These are phyloP conservation scores for Hololepta plana DNA, from an alignment of 2,888 invertebrate genomes.

Conservation along the genomic window DNA sequence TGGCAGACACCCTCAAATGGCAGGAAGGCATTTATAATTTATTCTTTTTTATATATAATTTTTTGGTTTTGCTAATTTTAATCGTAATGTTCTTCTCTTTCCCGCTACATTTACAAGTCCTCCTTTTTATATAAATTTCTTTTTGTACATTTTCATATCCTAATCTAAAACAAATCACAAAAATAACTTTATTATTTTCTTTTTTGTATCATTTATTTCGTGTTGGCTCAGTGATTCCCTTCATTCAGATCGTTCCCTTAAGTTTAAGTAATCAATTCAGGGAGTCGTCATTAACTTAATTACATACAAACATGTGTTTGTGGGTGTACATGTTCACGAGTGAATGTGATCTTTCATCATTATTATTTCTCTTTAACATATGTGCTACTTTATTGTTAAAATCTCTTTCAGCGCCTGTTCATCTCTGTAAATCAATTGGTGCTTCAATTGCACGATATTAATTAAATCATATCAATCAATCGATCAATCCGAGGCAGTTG, in stretches of 20 bases:
- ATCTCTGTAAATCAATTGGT: too few relatives aligned
- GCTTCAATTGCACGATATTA: conserved; percentile 15
- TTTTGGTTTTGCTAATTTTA: background rate
- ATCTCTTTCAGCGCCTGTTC: too few relatives aligned
- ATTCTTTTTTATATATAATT: conserved; percentile 27
- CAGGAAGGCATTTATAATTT: conserved; percentile 43
- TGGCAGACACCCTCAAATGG: conserved; percentile 40
- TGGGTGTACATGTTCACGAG: too few relatives aligned
- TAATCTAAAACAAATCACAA: conserved; percentile 32
- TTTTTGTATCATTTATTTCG: too few relatives aligned
- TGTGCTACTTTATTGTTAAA: conserved; percentile 23
- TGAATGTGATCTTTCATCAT: too few relatives aligned
- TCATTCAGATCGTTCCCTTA: too few relatives aligned
- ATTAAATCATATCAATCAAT: too few relatives aligned
- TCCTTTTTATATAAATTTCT: conserved; percentile 28
- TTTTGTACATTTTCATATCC: conserved; percentile 32
- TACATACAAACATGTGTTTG: too few relatives aligned
- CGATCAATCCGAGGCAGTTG: conserved; percentile 19
- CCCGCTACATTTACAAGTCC: conserved; percentile 28
- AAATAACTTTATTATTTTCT: too few relatives aligned
- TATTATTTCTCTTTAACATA: too few relatives aligned
- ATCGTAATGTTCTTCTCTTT: background rate
- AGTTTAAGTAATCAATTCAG: too few relatives aligned
- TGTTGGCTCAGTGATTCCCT: conserved; percentile 25
- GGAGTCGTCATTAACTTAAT: too few relatives aligned